These are phyloP conservation scores for Channa argus DNA, from an alignment of 2,113 vertebrate species.

Conservation along the genomic window DNA sequence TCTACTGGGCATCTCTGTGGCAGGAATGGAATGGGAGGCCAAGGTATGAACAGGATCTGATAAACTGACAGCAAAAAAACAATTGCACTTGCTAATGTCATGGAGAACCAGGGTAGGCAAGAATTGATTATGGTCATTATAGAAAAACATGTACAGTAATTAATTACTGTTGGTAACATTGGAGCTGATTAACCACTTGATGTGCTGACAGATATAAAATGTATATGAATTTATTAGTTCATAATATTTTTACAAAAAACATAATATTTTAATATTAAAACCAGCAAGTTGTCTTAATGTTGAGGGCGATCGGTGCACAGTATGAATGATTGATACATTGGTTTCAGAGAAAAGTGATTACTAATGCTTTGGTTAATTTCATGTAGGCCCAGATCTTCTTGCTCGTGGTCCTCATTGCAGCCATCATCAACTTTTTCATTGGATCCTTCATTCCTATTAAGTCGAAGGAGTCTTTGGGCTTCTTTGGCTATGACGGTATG, in stretches of 20 bases:
- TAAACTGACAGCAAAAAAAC: not conserved
- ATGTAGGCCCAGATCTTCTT: constrained; percentile 94
- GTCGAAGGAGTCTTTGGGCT: constrained; percentile 89
- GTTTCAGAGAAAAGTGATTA: not conserved
- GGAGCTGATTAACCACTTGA: too few relatives aligned
- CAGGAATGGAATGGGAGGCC: constrained; percentile 99
- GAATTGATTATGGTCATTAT: too few relatives aligned
- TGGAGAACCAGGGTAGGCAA: too few relatives aligned
- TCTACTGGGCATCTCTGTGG: constrained; percentile 95
- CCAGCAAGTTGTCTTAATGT: too few relatives aligned
- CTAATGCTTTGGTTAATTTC: constrained; percentile 20
- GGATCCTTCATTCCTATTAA: constrained; percentile 92
- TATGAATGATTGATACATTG: not conserved
- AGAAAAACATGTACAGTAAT: too few relatives aligned
- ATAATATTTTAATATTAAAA: too few relatives aligned
- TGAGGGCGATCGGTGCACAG: too few relatives aligned
- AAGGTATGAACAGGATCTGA: constrained; percentile 83
- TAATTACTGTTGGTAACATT: too few relatives aligned
- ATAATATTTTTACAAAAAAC: too few relatives aligned
- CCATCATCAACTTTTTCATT: constrained; percentile 94
- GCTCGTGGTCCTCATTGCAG: constrained; percentile 90
- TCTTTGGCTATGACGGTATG: constrained; percentile 93
- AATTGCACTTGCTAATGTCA: too few relatives aligned
- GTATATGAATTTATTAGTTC: too few relatives aligned
- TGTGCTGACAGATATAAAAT: too few relatives aligned